These are phyloP conservation scores for Labeo catla DNA, from an alignment of 2,113 vertebrate genomes.

Conservation along the genomic window DNA sequence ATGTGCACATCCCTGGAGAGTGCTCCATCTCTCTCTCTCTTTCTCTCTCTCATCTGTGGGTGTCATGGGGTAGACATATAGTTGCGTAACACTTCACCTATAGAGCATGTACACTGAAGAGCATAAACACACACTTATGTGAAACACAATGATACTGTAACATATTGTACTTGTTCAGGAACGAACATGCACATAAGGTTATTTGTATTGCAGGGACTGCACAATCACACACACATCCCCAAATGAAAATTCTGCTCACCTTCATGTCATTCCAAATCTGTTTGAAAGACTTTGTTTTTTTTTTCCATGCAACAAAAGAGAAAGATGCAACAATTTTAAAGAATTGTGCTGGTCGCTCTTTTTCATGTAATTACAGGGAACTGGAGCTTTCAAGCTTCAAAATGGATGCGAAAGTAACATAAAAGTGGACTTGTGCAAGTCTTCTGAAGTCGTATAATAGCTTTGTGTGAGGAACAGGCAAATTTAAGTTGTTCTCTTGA, in stretches of 20 bases:
- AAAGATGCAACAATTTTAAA: neutral
- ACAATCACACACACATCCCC: neutral
- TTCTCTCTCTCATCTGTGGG: conserved; percentile 45
- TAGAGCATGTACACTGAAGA: neutral
- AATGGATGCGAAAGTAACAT: neutral
- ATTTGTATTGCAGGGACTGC: neutral
- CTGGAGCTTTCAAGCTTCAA: neutral
- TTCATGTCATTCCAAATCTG: neutral
- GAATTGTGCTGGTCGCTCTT: neutral
- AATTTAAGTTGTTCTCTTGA: neutral
- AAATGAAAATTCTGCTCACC: neutral
- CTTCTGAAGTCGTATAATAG: neutral
- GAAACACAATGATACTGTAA: neutral
- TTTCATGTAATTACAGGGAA: neutral
- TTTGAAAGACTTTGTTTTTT: neutral
- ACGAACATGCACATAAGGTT: neutral
- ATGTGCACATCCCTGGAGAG: conserved; percentile 27
- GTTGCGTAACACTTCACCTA: conserved; percentile 2
- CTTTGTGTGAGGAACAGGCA: neutral
- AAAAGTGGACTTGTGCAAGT: neutral
- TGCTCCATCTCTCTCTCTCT: conserved; percentile 45
- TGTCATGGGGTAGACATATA: neutral
- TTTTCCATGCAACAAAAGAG: neutral
- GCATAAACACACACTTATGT: neutral
- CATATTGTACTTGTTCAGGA: neutral